A percentile compares a stretch with the other conserved stretches of the same genome.
These are phyloP conservation scores for Pica pica DNA, from an alignment of 2,113 vertebrate genomes.

Conservation along the genomic window DNA sequence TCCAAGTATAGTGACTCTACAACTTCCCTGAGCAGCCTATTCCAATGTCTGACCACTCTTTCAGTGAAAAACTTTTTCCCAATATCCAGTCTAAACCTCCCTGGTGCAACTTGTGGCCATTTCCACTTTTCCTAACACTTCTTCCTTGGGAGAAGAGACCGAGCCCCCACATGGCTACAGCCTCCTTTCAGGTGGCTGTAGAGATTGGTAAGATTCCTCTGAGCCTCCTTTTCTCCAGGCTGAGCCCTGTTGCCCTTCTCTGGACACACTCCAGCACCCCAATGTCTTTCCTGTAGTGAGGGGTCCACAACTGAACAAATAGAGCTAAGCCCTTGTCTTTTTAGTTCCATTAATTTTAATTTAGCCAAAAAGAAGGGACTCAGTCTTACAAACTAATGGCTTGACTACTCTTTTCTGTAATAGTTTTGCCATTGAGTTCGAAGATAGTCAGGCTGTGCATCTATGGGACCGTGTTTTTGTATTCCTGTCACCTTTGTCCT, in stretches of 20 bases:
- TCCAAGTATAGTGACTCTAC: not conserved
- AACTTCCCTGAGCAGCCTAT: not conserved
- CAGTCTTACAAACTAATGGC: not conserved
- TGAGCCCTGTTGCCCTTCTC: not conserved
- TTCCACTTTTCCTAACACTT: not conserved
- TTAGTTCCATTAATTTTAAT: not conserved
- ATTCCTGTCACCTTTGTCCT: not conserved
- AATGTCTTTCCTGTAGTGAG: not conserved
- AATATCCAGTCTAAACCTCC: too few species aligned
- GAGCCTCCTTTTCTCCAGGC: not conserved
- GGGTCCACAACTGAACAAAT: not conserved
- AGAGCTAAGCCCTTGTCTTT: not conserved
- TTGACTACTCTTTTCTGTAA: not conserved
- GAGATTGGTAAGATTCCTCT: not conserved
- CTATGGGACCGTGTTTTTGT: not conserved
- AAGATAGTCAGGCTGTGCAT: not conserved
- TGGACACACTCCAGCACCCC: not conserved
- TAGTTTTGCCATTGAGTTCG: not conserved
- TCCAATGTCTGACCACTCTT: not conserved
- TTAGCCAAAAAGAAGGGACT: not conserved
- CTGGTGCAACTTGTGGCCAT: not conserved
- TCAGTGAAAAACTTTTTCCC: not conserved
- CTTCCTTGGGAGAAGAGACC: not conserved
- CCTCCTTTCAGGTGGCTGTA: not conserved
- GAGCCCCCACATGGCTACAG: rapidly evolving